Evolutionary conservation across 2,113 vertebrate genomes (phyloP), one percentile per base, ranked within the genome.

Genomic region (Clarias gariepinus): DNA sequence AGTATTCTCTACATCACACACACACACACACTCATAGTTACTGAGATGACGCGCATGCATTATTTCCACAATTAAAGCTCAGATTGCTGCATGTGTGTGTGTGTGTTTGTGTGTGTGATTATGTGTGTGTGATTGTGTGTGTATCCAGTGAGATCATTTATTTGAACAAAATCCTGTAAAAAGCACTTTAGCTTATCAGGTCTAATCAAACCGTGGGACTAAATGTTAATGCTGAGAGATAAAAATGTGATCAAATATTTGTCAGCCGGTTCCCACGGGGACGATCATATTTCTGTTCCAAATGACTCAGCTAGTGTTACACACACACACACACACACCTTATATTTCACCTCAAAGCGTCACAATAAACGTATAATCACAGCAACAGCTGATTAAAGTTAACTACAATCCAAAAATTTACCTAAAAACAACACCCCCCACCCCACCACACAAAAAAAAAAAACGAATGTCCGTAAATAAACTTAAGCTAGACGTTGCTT

Each of bases 161-260:
- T 74, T 84, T 81, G 55, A 47, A 58, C 28, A 64, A 55, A 58
- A 52, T 8, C 4, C 10, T 66, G 18, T 68, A 36, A 68, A 68
- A 52, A 19, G 28, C n/a, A 33, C 64, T 41, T 71, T 79, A 41
- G 82, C 64, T 60, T 33, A 28, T 55, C 21, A 18, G 15, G 25
- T 18, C 61, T 88, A 64, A 89, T 86, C 82, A 76, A 16, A 7
- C 3, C 58, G 5, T 41, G 52, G 21, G 60, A 33, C 33, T 18
- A 13, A 57, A 60, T 28, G 33, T 21, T 69, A 86, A 73, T 13
- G 19, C 23, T 3, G 5, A n/a, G 21, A 86, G 85, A 86, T 74
- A 82, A 73, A 47, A 80, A 28, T 18, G 0, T 8, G 78, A 52
- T 25, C 55, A 73, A 82, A 86, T 86, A 81, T 81, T 61, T 71